Base-by-base conservation (phyloP, 2,888 invertebrate genomes). In the Nycteola revayana region DNA sequence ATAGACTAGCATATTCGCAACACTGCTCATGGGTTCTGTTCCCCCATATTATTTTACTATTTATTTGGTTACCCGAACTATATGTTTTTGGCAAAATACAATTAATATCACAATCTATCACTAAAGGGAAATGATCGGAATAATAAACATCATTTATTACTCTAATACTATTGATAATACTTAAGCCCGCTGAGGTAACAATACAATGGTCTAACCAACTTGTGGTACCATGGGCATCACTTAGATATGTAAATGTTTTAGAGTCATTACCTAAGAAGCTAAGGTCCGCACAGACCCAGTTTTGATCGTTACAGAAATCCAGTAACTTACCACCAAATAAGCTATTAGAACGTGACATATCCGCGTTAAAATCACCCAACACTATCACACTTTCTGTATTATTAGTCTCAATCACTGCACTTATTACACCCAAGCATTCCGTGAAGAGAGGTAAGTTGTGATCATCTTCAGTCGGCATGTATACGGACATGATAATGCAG, bases 1-100 rank as follows among this genome's bases (percentile, higher is more conserved):
- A n/a, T n/a, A n/a, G n/a, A n/a, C n/a, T n/a, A n/a, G n/a, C n/a
- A n/a, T n/a, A n/a, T n/a, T n/a, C n/a, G n/a, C 36, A 31, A 21
- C 10, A 21, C 8, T 30, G 29, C 17, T 35, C 27, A 4, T 10
- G 1, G 10, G 3, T 31, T 20, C 36, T 10, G 7, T n/a, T 18
- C 3, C 36, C 36, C 36, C 31, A 36, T 2, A 36, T 28, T 6
- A 36, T 7, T 24, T 27, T 36, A 31, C 31, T 31, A n/a, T 8
- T 7, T 7, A 7, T n/a, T 6, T n/a, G n/a, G n/a, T 32, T 8
- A 3, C 1, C 9, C 6, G n/a, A 7, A 20, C 7, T 1, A 21
- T 22, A 6, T 26, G 25, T 18, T n/a, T 35, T 21, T 29, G 27
- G 32, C 9, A 32, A 10, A 21, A 26, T 26, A 21, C 6, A 4